These are phyloP conservation scores for Neodiprion pinetum DNA, from an alignment of 1,140 invertebrate genomes.

Conservation along the genomic window DNA sequence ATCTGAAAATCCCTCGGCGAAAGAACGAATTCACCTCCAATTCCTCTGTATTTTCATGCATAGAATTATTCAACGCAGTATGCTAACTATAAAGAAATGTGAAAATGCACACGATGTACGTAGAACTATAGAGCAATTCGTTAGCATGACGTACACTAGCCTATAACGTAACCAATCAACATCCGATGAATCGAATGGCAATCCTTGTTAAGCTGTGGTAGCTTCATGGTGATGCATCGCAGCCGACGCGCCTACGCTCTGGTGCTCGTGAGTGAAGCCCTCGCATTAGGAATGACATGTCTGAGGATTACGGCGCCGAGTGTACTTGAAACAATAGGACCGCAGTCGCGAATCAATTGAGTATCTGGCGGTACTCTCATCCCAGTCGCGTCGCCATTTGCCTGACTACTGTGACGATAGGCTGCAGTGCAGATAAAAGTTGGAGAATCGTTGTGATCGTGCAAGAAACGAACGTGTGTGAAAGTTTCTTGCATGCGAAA, in stretches of 20 bases:
- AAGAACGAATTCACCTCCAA: background rate
- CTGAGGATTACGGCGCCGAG: background rate
- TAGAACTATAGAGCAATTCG: background rate
- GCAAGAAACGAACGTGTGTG: too few species aligned
- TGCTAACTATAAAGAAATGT: too few species aligned
- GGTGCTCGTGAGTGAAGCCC: background rate
- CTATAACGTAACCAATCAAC: background rate
- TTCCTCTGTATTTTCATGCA: background rate
- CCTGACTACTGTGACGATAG: too few species aligned
- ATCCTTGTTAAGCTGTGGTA: background rate
- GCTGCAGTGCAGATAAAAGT: too few species aligned
- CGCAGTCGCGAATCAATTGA: background rate
- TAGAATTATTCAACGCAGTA: too few species aligned
- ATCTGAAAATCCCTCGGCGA: background rate
- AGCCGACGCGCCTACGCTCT: background rate
- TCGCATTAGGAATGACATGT: background rate
- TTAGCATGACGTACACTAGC: background rate
- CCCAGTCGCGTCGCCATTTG: too few species aligned
- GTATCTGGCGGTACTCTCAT: background rate
- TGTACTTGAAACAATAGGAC: slow-evolving; percentile 8
- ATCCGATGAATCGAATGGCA: background rate
- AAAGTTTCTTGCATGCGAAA: background rate
- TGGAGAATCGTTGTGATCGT: too few species aligned
- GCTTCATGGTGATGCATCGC: background rate
- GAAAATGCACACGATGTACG: background rate